Evolutionary conservation across 1,140 invertebrate species (phyloP).

Genomic region (Geopemphigus sp.): DNA sequence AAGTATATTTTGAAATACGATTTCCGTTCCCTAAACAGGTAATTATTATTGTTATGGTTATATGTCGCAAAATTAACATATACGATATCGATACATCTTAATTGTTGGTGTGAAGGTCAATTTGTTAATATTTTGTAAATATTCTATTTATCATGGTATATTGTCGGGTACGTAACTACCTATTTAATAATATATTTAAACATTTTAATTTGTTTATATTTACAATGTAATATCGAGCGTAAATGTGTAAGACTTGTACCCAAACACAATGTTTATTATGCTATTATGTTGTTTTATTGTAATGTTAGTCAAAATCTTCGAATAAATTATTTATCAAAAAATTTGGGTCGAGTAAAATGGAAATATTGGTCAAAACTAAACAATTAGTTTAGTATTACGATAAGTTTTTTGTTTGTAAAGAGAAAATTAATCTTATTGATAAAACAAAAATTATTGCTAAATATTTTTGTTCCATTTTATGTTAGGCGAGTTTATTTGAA

Average conservation of each 20-base stretch:
- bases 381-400: no score
- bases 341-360: no score
- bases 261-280: no score
- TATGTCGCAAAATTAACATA: neutral
- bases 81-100: neutral
- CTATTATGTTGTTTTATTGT: neutral
- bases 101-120: constrained; percentile 1
- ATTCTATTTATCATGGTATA: neutral
- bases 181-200: neutral
- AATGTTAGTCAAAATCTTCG: neutral
- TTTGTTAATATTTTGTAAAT: neutral
- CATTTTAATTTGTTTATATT: neutral
- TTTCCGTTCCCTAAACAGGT: constrained; percentile 6
- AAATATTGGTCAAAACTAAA: no score
- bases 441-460: no score
- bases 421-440: no score
- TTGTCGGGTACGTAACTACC: neutral
- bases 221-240: neutral
- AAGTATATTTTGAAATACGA: neutral
- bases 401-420: no score
- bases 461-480: neutral
- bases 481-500: neutral
- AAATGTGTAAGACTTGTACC: neutral
- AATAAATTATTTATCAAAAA: no score
- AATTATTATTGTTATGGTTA: neutral